Base-by-base conservation (phyloP, 2,113 vertebrate genomes). In the Scalopus aquaticus region DNA sequence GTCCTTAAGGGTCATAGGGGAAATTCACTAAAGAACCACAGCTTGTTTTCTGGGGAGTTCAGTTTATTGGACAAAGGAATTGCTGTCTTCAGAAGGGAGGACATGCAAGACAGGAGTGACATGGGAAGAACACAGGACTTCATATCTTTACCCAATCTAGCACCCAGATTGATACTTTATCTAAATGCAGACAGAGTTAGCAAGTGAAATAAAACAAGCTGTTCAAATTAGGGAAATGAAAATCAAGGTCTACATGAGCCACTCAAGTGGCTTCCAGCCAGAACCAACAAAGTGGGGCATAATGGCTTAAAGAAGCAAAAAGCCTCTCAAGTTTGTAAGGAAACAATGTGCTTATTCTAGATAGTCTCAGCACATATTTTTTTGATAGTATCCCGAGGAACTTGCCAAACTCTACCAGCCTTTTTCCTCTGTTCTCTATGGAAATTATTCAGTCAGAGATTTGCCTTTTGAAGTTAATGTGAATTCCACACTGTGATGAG, bases 381-480 rank as follows among this genome's bases (percentile, higher is more conserved):
- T 37, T n/a, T 88, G 74, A 62, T 64, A 39, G 17, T 62, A 44
- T 64, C 77, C 65, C 13, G 0, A 78, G 69, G 56, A 62, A 12
- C 74, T 60, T 88, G 64, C 70, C 83, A 58, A 56, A 7, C 24
- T 15, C 78, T 20, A 56, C 35, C 5, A 85, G 83, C 15, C 73
- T 77, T 78, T 90, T 65, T 60, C 7, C 39, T 86, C 4, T 84
- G 46, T 90, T 96, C 77, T 93, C 58, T 86, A 3, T 93, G 90
- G 93, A 85, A 94, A 88, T 84, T 56, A 81, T 78, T 88, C 62
- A 17, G 39, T 65, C 69, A 39, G 60, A 64, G n/a, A 62, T 73
- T 76, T 89, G 86, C 87, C 80, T 96, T 96, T 96, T 94, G 96
- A 96, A 90, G 90, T 91, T 96, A 91, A 78, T 90, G 83, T 90